These are phyloP conservation scores for Poecilus cupreus DNA, from an alignment of 2,888 invertebrate genomes.

Conservation along the genomic window DNA sequence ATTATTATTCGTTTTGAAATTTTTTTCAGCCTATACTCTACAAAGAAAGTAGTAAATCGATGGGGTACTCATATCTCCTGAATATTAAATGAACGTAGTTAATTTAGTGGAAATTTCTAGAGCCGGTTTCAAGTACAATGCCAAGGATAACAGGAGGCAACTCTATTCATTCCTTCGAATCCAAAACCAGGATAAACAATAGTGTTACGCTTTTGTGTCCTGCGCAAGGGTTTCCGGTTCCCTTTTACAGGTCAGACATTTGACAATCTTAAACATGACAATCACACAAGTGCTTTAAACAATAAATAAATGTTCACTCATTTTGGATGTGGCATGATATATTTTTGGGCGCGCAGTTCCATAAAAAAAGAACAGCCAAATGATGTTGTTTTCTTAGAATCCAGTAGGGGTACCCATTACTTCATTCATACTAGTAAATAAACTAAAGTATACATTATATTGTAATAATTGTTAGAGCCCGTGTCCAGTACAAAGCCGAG, in stretches of 20 bases:
- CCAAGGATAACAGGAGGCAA: conserved; percentile 72
- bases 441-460: too few species aligned
- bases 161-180: conserved; percentile 54
- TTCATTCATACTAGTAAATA: background rate
- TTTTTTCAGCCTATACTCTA: too few species aligned
- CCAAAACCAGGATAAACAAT: conserved; percentile 65
- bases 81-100: conserved; percentile 57
- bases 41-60: background rate
- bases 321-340: too few species aligned
- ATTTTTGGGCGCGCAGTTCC: too few species aligned
- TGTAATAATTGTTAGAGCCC: conserved; percentile 72
- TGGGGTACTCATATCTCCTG: conserved; percentile 9
- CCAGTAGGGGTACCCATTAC: conserved; percentile 1
- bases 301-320: too few species aligned
- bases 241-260: conserved; percentile 81
- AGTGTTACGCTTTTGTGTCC: conserved; percentile 81
- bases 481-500: conserved; percentile 78
- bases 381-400: background rate
- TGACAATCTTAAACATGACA: background rate
- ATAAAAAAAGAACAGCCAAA: too few species aligned
- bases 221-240: conserved; percentile 84
- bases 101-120: conserved; percentile 65
- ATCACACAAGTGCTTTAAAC: too few species aligned
- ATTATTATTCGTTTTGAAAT: too few species aligned
- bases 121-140: conserved; percentile 75